These are phyloP conservation scores for Ichneumoninae sp. DNA, from an alignment of 2,888 invertebrate genomes.

Conservation along the genomic window DNA sequence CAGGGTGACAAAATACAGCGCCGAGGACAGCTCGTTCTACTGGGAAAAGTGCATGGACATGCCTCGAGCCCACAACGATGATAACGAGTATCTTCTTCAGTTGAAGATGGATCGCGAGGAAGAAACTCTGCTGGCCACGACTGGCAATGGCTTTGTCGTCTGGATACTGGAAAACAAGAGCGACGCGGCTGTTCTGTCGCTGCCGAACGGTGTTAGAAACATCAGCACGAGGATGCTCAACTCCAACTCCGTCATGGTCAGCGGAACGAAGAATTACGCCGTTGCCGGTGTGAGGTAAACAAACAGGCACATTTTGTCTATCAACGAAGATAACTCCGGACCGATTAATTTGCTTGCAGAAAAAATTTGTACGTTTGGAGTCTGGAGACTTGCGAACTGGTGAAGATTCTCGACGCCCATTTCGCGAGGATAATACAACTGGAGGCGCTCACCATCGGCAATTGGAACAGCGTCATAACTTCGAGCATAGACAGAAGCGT, in stretches of 20 bases:
- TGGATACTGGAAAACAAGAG: constrained; percentile 89
- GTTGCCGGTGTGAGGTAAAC: constrained; percentile 95
- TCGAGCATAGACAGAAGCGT: constrained; percentile 99
- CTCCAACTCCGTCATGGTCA: constrained; percentile 96
- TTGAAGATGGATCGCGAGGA: constrained; percentile 93
- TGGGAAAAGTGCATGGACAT: constrained; percentile 89
- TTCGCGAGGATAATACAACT: constrained; percentile 98
- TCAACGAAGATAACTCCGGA: not conserved
- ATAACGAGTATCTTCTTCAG: constrained; percentile 91
- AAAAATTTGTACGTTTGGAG: constrained; percentile 98
- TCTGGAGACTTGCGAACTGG: constrained; percentile 91
- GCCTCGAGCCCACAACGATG: constrained; percentile 89
- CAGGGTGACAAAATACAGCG: constrained; percentile 85
- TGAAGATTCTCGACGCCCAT: constrained; percentile 97
- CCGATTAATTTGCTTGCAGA: constrained; percentile 83
- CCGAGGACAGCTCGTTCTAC: constrained; percentile 84
- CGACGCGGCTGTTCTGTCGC: constrained; percentile 88
- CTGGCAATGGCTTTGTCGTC: constrained; percentile 93
- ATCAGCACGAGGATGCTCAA: constrained; percentile 96
- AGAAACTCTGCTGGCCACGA: constrained; percentile 92
- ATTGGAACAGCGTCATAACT: constrained; percentile 97
- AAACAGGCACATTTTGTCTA: not conserved
- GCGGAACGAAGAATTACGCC: constrained; percentile 95
- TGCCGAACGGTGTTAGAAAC: constrained; percentile 95
- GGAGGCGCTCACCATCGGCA: constrained; percentile 93